Conservation (phyloP, 2,113 vertebrate species). For the Syrrhaptes paradoxus region DNA sequence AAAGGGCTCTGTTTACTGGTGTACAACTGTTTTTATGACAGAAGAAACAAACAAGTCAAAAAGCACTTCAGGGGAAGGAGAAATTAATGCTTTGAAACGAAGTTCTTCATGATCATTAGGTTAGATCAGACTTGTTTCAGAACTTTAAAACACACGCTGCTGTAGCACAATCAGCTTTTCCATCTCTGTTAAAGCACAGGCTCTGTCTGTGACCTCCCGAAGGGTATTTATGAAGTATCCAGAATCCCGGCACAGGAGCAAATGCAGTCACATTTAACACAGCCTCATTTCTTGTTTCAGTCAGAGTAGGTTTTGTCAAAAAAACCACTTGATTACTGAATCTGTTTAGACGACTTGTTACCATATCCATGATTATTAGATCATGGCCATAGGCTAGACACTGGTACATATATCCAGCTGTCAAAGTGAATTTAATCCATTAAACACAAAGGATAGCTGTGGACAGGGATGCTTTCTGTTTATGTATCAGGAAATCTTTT, state of each 20-base stretch:
- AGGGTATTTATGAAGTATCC: not conserved
- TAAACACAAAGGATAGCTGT: slow-evolving; percentile 50
- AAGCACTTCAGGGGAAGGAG: not conserved
- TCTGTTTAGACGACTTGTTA: slow-evolving; percentile 65
- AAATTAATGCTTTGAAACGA: not conserved
- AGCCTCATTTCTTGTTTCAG: slow-evolving; percentile 39
- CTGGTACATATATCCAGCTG: slow-evolving; percentile 63
- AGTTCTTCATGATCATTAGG: not conserved
- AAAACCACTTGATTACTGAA: slow-evolving; percentile 47
- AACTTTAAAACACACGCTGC: not conserved
- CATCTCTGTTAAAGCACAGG: not conserved
- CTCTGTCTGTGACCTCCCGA: not conserved
- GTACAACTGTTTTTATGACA: not conserved
- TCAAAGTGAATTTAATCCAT: slow-evolving; percentile 69
- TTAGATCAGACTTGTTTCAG: not conserved
- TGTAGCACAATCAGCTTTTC: not conserved
- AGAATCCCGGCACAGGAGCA: not conserved
- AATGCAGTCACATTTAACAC: not conserved
- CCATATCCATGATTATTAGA: slow-evolving; percentile 66
- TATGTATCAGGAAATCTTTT: slow-evolving; percentile 9
- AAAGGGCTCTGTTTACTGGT: not conserved
- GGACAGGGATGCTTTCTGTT: slow-evolving; percentile 50
- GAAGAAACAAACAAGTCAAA: not conserved
- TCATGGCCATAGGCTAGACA: slow-evolving; percentile 58
- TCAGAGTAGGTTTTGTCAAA: slow-evolving; percentile 59